Evolutionary conservation across 2,113 vertebrate genomes (phyloP).

Genomic region (Mola mola): DNA sequence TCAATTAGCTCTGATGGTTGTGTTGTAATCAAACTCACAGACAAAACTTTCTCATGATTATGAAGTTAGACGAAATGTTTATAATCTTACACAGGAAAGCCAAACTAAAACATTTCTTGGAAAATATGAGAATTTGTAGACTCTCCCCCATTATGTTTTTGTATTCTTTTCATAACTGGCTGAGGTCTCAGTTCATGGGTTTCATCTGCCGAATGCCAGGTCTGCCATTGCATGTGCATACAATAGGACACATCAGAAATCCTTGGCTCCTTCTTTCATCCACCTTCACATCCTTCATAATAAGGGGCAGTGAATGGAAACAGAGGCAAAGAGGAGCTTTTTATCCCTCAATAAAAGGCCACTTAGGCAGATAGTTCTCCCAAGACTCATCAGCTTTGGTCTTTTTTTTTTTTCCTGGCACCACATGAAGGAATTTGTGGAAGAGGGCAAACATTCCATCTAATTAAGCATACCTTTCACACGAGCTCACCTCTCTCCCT

Average conservation of each 20-base stretch:
- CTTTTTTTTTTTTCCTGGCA: slow-evolving; percentile 61
- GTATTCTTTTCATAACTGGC: slow-evolving; percentile 17
- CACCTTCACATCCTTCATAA: slow-evolving; percentile 67
- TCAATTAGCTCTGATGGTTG: background rate
- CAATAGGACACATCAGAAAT: slow-evolving; percentile 62
- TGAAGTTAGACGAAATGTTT: background rate
- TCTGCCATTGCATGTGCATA: slow-evolving; percentile 66
- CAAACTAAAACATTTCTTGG: too few relatives aligned
- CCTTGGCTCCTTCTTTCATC: slow-evolving; percentile 45
- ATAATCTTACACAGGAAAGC: slow-evolving; percentile 1
- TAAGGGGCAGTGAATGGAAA: slow-evolving; percentile 62
- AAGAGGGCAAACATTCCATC: slow-evolving; percentile 68
- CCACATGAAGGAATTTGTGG: slow-evolving; percentile 72
- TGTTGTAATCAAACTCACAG: too few relatives aligned
- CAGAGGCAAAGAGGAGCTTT: slow-evolving; percentile 65
- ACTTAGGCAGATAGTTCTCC: slow-evolving; percentile 76
- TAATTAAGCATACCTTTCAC: slow-evolving; percentile 75
- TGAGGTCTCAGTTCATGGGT: slow-evolving; percentile 27
- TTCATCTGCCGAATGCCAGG: slow-evolving; percentile 60
- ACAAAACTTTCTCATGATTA: too few relatives aligned
- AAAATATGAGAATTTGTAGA: too few relatives aligned
- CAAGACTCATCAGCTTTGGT: slow-evolving; percentile 71
- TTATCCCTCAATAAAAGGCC: slow-evolving; percentile 81
- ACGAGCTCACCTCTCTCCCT: slow-evolving; percentile 45
- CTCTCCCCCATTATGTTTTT: too few relatives aligned